A percentile compares a stretch with the other conserved stretches of the same genome.
phyloP scores from a whole-genome alignment of 2,888 invertebrate species.

The Caenorhabditis becei region DNA sequence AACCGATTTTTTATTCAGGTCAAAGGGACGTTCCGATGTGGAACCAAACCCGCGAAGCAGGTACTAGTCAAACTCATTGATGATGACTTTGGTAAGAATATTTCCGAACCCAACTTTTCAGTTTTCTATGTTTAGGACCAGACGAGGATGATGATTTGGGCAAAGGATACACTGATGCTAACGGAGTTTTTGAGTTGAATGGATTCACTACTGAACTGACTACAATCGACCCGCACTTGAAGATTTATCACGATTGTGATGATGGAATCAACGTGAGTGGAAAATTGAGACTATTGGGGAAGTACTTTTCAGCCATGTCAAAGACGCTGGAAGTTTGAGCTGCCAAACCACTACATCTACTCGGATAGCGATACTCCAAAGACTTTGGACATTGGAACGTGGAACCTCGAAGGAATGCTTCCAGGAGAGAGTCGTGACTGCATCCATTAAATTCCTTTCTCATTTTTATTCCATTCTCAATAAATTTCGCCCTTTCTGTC shows the following conservation, averaged over 20 bases:
- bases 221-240: constrained; percentile 80
- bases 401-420: constrained; percentile 80
- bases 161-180: constrained; percentile 72
- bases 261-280: constrained; percentile 77
- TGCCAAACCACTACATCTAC: constrained; percentile 81
- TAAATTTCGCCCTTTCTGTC: background rate
- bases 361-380: constrained; percentile 30
- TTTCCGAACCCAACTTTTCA: too few species aligned
- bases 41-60: constrained; percentile 72
- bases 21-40: constrained; percentile 75
- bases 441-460: constrained; percentile 72
- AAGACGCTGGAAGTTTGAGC: constrained; percentile 81
- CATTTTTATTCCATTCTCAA: background rate
- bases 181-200: constrained; percentile 75
- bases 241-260: constrained; percentile 81
- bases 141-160: constrained; percentile 80
- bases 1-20: constrained; percentile 64
- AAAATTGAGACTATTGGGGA: background rate
- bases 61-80: constrained; percentile 81
- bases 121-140: constrained; percentile 64
- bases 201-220: constrained; percentile 78
- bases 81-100: constrained; percentile 79
- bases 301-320: constrained; percentile 78
- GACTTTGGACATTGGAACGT: constrained; percentile 79
- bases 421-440: constrained; percentile 80